Base-by-base conservation (phyloP, 2,888 invertebrate genomes). In the Luperina nickerlii region DNA sequence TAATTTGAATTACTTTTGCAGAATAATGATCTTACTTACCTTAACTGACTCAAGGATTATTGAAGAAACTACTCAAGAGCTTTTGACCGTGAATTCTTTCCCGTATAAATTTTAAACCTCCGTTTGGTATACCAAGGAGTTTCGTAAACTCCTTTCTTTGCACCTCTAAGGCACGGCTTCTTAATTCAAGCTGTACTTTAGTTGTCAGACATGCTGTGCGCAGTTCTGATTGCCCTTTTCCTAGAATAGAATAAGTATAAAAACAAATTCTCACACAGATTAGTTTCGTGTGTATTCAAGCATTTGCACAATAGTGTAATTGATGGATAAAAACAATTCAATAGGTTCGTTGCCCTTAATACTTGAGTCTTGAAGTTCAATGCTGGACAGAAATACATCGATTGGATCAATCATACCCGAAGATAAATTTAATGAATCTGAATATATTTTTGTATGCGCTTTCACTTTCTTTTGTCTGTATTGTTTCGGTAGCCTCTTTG, bases 281-380 rank as follows among this genome's bases (percentile, higher is more conserved):
- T 63, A 62, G 54, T 77, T 83, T 76, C 65, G 54, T 54, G 54
- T 75, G 78, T 75, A 66, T 75, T 83, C 54, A 77, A 82, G 71
- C 77, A 77, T 86, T 84, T 62, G 38, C 54, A 71, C 84, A 63
- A 75, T 83, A 62, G 75, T 79, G 42, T 79, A 78, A 86, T 82
- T 75, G 73, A 80, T 76, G 75, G 42, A 84, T 84, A 78, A 84
- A 85, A 84, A 85, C 85, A 84, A 87, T 79, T 84, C 71, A 78
- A 83, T 79, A 72, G 78, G 89, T 90, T 87, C 89, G 82, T 78
- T 82, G 90, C 79, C 82, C 90, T 71, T 72, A 62, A 80, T 82
- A 78, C 86, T 87, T 81, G 67, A 84, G 70, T 62, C 45, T 86
- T 86, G 72, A 88, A 86, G 86, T 89, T 89, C 89, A 84, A 85